phyloP scores from a whole-genome alignment of 2,888 invertebrate genomes.

The Fabriciana adippe region DNA sequence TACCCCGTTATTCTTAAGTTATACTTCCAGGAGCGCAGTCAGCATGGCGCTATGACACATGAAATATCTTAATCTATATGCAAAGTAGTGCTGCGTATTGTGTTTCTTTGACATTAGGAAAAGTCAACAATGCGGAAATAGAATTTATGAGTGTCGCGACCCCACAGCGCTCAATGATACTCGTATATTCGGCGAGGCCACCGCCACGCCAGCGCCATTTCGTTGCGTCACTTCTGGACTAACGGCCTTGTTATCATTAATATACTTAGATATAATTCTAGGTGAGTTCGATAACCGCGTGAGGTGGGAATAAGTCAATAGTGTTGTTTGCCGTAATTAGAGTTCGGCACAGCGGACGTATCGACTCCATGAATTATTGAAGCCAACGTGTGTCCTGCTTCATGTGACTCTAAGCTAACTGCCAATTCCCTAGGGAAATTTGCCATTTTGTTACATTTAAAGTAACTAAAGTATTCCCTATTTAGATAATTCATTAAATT shows the following conservation, averaged over 20 bases:
- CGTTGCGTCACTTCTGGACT: slow-evolving; percentile 62
- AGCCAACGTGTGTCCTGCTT: slow-evolving; percentile 51
- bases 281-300: slow-evolving; percentile 68
- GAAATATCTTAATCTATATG: slow-evolving; percentile 58
- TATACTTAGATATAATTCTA: slow-evolving; percentile 51
- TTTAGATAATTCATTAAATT: too few species aligned
- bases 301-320: slow-evolving; percentile 67
- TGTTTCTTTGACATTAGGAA: slow-evolving; percentile 48
- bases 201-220: slow-evolving; percentile 47
- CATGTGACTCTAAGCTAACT: slow-evolving; percentile 63
- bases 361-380: slow-evolving; percentile 72
- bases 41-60: slow-evolving; percentile 52
- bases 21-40: slow-evolving; percentile 46
- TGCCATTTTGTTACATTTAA: slow-evolving; percentile 8
- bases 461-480: neutral
- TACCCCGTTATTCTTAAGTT: slow-evolving; percentile 1
- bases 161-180: slow-evolving; percentile 50
- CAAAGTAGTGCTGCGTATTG: slow-evolving; percentile 48
- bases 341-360: slow-evolving; percentile 57
- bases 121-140: slow-evolving; percentile 69
- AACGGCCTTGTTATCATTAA: slow-evolving; percentile 64
- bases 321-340: slow-evolving; percentile 61
- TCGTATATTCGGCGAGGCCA: slow-evolving; percentile 63
- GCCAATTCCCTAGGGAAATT: slow-evolving; percentile 67
- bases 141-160: slow-evolving; percentile 64